phyloP scores from a whole-genome alignment of 2,113 vertebrate genomes.

The Hippocampus barbouri region DNA sequence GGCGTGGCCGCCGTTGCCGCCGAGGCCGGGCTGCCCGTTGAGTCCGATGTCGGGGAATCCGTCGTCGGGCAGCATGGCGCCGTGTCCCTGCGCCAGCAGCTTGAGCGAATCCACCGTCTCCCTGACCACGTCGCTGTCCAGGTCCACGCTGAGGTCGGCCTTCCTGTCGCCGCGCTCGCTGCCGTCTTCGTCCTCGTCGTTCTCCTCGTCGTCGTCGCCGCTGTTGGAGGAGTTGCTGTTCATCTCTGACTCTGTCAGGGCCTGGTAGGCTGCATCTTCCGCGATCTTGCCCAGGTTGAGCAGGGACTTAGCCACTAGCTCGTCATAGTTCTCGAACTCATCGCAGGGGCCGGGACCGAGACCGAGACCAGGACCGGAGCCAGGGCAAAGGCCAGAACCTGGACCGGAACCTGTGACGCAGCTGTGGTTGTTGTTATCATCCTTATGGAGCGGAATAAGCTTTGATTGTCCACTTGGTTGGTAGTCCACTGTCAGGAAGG shows the following conservation, averaged over 20 bases:
- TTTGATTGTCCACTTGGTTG: conserved; percentile 76
- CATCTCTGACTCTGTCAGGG: conserved; percentile 96
- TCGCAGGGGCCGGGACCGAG: conserved; percentile 51
- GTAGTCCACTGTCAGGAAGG: conserved; percentile 74
- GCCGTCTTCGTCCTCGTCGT: conserved; percentile 74
- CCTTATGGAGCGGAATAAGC: conserved; percentile 80
- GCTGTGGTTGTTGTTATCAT: conserved; percentile 76
- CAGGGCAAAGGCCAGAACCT: not conserved
- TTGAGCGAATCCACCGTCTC: conserved; percentile 98
- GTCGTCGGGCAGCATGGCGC: conserved; percentile 82
- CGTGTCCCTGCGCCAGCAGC: conserved; percentile 93
- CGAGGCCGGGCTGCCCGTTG: conserved; percentile 67
- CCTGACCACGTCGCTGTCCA: conserved; percentile 94
- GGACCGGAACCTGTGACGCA: conserved; percentile 2
- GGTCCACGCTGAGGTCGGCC: conserved; percentile 87
- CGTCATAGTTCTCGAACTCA: conserved; percentile 97
- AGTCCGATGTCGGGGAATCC: conserved; percentile 74
- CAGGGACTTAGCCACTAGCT: conserved; percentile 97
- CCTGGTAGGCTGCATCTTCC: conserved; percentile 92
- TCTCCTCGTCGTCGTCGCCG: conserved; percentile 80
- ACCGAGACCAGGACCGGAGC: not conserved
- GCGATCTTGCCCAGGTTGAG: conserved; percentile 98
- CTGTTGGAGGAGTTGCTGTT: conserved; percentile 97
- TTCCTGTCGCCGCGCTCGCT: conserved; percentile 72
- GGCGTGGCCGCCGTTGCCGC: conserved; percentile 66